These are phyloP conservation scores for Hippocampus guttulatus DNA, from an alignment of 2,113 vertebrate species.

Conservation along the genomic window DNA sequence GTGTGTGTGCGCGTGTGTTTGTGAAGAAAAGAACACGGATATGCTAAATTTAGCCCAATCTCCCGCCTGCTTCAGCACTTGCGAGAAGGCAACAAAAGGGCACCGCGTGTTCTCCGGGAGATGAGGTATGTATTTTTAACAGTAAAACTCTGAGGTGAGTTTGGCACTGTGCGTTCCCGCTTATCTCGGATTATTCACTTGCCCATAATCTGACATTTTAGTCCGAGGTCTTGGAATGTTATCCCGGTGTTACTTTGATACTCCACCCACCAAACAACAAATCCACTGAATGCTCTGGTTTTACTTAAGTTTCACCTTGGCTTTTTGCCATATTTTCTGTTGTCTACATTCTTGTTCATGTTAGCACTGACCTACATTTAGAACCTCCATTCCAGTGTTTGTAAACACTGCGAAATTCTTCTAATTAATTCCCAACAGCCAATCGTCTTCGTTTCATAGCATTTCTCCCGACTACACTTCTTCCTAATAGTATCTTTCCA, in stretches of 20 bases:
- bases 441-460: background rate
- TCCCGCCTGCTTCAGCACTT: slow-evolving; percentile 18
- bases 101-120: slow-evolving; percentile 5
- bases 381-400: too few relatives aligned
- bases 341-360: background rate
- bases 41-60: slow-evolving; percentile 29
- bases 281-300: slow-evolving; percentile 24
- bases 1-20: background rate
- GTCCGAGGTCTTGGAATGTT: slow-evolving; percentile 52
- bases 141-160: slow-evolving; percentile 39
- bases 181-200: slow-evolving; percentile 60
- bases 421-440: background rate
- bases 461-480: background rate
- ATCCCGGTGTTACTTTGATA: slow-evolving; percentile 46
- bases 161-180: slow-evolving; percentile 55
- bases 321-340: slow-evolving; percentile 4
- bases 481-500: background rate
- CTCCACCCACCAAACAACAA: slow-evolving; percentile 49
- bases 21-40: slow-evolving; percentile 14
- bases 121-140: slow-evolving; percentile 53
- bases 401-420: too few relatives aligned
- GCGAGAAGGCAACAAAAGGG: slow-evolving; percentile 18
- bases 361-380: background rate
- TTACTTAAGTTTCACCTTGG: slow-evolving; percentile 39
- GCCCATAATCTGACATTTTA: slow-evolving; percentile 59